Conservation (phyloP, 2,113 vertebrate species). For the Fulmarus glacialis region DNA sequence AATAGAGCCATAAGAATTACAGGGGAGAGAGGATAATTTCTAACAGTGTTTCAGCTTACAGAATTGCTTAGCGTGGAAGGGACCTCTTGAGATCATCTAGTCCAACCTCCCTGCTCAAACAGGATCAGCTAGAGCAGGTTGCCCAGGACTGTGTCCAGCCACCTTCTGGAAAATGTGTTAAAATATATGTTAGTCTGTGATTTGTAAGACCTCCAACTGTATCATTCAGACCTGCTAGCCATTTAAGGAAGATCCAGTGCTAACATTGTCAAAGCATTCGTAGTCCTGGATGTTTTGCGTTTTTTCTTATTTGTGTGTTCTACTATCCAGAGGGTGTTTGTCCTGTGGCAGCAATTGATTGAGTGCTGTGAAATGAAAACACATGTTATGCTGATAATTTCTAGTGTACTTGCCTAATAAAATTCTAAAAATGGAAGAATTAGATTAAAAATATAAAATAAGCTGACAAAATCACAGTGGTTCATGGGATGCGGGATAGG, state of each 20-base stretch:
- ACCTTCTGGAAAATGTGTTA: not conserved
- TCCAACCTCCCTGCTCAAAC: not conserved
- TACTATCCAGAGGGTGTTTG: not conserved
- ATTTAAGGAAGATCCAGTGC: not conserved
- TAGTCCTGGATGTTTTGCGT: fast-evolving
- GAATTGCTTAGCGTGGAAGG: not conserved
- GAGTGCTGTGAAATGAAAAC: not conserved
- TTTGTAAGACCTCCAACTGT: not conserved
- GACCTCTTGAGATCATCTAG: not conserved
- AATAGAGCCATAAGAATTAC: not conserved
- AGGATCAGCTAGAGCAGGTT: not conserved
- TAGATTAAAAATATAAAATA: not conserved
- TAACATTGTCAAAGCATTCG: not conserved
- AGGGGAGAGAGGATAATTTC: not conserved
- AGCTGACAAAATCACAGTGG: not conserved
- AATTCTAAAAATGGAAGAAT: not conserved
- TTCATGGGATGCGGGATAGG: not conserved
- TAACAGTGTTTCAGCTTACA: not conserved
- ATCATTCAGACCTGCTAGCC: not conserved
- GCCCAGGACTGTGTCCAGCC: not conserved
- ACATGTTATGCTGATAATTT: not conserved
- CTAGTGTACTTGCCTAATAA: not conserved
- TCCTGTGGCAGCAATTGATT: not conserved
- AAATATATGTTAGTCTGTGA: not conserved
- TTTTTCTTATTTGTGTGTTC: not conserved